A percentile compares a stretch with the other conserved stretches of the same genome.
Conservation (phyloP, 2,113 vertebrate genomes). For the Apodemus sylvaticus region DNA sequence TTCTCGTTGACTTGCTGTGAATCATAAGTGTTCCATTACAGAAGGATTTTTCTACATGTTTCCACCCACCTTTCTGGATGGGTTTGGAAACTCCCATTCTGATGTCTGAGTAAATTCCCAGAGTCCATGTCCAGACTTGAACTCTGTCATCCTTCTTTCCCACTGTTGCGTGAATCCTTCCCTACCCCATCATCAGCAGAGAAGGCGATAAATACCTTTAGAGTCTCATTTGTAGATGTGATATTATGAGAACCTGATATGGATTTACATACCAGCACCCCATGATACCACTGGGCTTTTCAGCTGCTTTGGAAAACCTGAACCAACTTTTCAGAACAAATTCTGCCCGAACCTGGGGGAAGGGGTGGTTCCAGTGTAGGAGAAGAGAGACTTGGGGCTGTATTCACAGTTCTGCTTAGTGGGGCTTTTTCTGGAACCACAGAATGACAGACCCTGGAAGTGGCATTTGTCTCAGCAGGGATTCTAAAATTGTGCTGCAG, state of each 20-base stretch:
- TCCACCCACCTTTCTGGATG: constrained; percentile 13
- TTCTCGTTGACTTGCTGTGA: constrained; percentile 17
- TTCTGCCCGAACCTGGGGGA: constrained; percentile 3
- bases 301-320: constrained; percentile 13
- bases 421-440: constrained; percentile 11
- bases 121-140: neutral
- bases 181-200: constrained; percentile 27
- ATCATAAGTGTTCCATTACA: constrained; percentile 1
- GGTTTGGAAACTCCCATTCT: constrained; percentile 6
- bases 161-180: neutral
- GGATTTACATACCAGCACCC: constrained; percentile 59
- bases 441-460: constrained; percentile 23
- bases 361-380: neutral
- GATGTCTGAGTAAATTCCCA: constrained; percentile 32
- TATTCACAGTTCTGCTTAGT: neutral
- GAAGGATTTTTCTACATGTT: constrained; percentile 62
- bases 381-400: neutral
- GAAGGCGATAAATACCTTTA: constrained; percentile 9
- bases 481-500: neutral
- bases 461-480: constrained; percentile 22
- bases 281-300: constrained; percentile 61
- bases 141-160: neutral
- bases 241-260: constrained; percentile 62
- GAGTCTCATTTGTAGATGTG: constrained; percentile 58
- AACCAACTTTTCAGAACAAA: constrained; percentile 57